Conservation (phyloP, 2,797 vertebrate species). For the Spinibarbus caldwelli region DNA sequence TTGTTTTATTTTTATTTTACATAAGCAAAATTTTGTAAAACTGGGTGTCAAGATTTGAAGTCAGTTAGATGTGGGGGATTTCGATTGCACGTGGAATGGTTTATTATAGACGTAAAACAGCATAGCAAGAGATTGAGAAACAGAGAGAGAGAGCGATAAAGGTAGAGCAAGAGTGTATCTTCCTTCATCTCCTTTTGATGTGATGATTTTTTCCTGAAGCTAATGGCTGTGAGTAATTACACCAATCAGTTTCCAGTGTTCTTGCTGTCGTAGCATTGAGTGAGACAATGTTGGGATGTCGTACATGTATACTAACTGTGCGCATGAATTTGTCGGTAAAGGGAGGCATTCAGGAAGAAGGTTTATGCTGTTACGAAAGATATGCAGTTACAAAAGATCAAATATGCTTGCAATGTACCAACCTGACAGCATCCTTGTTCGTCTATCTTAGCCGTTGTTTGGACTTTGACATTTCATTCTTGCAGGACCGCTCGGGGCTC, state of each 20-base stretch:
- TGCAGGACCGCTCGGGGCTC: neutral
- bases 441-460: neutral
- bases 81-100: neutral
- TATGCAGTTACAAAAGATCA: neutral
- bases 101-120: constrained; percentile 24
- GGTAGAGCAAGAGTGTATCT: neutral
- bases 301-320: constrained; percentile 21
- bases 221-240: constrained; percentile 82
- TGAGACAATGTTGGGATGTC: neutral
- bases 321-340: neutral
- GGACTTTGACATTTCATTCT: neutral
- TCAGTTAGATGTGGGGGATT: neutral
- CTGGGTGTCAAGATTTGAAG: neutral
- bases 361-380: neutral
- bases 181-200: constrained; percentile 34
- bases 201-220: constrained; percentile 62
- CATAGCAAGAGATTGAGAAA: neutral
- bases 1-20: neutral
- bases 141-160: neutral
- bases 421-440: neutral
- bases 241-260: constrained; percentile 64
- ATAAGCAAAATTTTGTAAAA: neutral
- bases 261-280: neutral
- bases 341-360: neutral
- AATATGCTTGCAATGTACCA: neutral